Percentiles rank a stretch among this genome's conserved stretches.
Evolutionary conservation across 2,888 invertebrate species (phyloP).

Genomic region (Carpatolechia fugitivella): DNA sequence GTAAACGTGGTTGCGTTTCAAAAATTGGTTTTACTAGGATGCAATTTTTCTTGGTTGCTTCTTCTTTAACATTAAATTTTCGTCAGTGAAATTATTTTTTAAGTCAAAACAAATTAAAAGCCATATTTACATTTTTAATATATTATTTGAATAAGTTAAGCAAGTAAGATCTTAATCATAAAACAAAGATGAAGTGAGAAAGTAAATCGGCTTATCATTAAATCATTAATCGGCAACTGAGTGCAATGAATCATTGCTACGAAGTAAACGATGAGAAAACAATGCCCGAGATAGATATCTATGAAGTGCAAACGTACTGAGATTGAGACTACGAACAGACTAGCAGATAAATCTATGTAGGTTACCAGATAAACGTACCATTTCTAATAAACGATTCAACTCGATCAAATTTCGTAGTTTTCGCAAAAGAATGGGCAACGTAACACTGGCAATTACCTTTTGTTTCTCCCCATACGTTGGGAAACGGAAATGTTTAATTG

Average conservation of each 20-base stretch:
- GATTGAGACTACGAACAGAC: constrained; percentile 36
- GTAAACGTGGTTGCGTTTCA: no score
- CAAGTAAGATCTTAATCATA: neutral
- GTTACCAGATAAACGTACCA: constrained; percentile 32
- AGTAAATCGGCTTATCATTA: constrained; percentile 45
- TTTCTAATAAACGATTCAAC: constrained; percentile 33
- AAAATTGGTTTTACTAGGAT: no score
- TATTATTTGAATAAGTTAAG: neutral
- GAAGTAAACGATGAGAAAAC: constrained; percentile 45
- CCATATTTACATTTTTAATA: no score
- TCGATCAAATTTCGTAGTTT: constrained; percentile 30
- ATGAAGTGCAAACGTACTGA: constrained; percentile 42
- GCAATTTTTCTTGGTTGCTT: no score
- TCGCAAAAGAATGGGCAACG: constrained; percentile 35
- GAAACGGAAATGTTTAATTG: constrained; percentile 47
- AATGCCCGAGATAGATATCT: constrained; percentile 49
- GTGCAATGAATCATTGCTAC: constrained; percentile 48
- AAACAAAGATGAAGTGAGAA: constrained; percentile 39
- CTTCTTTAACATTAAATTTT: no score
- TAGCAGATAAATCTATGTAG: constrained; percentile 32
- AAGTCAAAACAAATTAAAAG: no score
- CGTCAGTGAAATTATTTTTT: no score
- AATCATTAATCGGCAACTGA: constrained; percentile 36
- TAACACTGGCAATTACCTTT: constrained; percentile 45
- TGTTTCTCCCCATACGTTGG: constrained; percentile 43